Conservation (phyloP, 2,113 vertebrate genomes). For the Hippocampus comes region DNA sequence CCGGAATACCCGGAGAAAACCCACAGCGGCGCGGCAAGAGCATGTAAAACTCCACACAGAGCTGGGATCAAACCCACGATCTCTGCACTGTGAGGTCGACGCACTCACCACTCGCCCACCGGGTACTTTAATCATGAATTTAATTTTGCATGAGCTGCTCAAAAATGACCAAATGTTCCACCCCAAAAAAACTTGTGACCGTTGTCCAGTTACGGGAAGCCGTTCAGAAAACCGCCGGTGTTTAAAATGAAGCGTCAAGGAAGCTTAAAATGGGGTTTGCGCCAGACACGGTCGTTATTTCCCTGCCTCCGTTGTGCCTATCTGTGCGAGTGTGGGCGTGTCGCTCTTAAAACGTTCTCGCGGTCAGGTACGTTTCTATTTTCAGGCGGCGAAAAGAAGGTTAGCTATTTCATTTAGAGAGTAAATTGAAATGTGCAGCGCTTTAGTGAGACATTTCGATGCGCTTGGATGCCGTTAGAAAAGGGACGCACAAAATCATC, state of each 20-base stretch:
- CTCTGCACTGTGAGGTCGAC: too few species aligned
- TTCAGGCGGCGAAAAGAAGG: neutral
- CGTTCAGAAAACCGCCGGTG: neutral
- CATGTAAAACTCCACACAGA: too few species aligned
- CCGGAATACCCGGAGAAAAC: too few species aligned
- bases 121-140: too few species aligned
- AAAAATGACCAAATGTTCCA: neutral
- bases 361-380: conserved; percentile 7
- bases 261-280: neutral
- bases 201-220: neutral
- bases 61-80: too few species aligned
- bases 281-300: neutral
- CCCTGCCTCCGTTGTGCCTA: neutral
- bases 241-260: neutral
- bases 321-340: neutral
- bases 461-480: neutral
- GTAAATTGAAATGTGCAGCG: neutral
- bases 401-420: neutral
- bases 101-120: too few species aligned
- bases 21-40: too few species aligned
- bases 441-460: neutral
- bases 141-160: too few species aligned
- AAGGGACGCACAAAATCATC: neutral
- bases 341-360: conserved; percentile 4
- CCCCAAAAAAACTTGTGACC: neutral